Percentiles rank a stretch among this genome's conserved stretches.
phyloP scores from a whole-genome alignment of 2,888 invertebrate species.

The Arctia plantaginis region DNA sequence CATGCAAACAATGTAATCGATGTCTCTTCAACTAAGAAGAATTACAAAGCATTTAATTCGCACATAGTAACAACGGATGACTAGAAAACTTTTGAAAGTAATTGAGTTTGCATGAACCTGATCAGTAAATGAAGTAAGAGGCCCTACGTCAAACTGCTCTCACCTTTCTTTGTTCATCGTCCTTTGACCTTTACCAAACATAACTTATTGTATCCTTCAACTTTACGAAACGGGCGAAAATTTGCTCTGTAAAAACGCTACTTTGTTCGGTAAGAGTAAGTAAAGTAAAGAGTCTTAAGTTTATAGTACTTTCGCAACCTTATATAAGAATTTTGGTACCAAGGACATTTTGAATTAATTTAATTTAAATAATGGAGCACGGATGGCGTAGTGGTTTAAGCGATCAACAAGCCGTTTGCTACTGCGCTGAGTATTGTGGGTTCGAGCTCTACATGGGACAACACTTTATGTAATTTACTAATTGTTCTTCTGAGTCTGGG shows the following conservation, averaged over 20 bases:
- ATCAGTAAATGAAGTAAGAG: neutral
- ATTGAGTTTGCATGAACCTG: neutral
- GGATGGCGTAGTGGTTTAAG: no score
- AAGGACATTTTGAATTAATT: neutral
- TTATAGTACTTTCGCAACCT: neutral
- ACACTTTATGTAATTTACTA: no score
- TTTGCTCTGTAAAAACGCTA: neutral
- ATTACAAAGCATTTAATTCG: neutral
- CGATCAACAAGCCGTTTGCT: no score
- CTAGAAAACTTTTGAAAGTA: neutral
- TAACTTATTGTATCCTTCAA: neutral
- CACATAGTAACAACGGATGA: neutral
- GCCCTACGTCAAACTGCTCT: neutral
- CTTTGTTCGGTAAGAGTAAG: neutral
- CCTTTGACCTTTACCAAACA: neutral
- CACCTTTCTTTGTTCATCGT: neutral
- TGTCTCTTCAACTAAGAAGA: neutral
- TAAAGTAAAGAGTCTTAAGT: neutral
- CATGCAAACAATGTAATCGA: neutral
- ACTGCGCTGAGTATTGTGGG: no score
- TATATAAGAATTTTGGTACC: neutral
- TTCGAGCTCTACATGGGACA: no score
- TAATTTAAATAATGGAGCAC: neutral
- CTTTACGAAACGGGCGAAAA: neutral
- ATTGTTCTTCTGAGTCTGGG: no score